Evolutionary conservation across 2,797 vertebrate species (phyloP).

Genomic region (Nannoperca australis): DNA sequence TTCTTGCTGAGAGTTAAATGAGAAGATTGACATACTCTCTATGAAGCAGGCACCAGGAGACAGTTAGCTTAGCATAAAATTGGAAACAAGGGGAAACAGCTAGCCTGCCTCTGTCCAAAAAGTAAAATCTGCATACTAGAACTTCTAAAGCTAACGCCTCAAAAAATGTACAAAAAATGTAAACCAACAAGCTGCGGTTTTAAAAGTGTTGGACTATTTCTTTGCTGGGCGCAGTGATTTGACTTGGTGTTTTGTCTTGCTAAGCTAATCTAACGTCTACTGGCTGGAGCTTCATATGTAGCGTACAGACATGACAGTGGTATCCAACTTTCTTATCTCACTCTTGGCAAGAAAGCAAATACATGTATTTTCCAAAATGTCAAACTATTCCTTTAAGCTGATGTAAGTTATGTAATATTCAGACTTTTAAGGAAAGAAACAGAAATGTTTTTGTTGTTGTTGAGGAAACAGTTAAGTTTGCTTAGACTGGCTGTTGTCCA

Average conservation of each 20-base stretch:
- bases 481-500: slow-evolving; percentile 11
- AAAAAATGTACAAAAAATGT: background rate
- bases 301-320: background rate
- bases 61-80: background rate
- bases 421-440: background rate
- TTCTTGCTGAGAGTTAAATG: background rate
- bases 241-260: background rate
- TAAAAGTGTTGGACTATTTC: background rate
- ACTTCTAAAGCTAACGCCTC: background rate
- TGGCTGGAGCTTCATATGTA: background rate
- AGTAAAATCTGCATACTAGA: background rate
- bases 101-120: background rate
- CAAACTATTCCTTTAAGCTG: background rate
- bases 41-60: background rate
- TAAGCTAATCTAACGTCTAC: background rate
- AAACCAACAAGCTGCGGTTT: background rate
- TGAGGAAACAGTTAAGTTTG: background rate
- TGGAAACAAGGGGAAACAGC: background rate
- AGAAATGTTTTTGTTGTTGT: background rate
- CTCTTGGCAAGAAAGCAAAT: background rate
- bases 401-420: background rate
- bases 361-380: background rate
- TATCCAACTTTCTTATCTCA: background rate
- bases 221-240: background rate
- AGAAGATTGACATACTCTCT: background rate